These are phyloP conservation scores for Lamprotornis superbus DNA, from an alignment of 2,113 vertebrate species.

Conservation along the genomic window DNA sequence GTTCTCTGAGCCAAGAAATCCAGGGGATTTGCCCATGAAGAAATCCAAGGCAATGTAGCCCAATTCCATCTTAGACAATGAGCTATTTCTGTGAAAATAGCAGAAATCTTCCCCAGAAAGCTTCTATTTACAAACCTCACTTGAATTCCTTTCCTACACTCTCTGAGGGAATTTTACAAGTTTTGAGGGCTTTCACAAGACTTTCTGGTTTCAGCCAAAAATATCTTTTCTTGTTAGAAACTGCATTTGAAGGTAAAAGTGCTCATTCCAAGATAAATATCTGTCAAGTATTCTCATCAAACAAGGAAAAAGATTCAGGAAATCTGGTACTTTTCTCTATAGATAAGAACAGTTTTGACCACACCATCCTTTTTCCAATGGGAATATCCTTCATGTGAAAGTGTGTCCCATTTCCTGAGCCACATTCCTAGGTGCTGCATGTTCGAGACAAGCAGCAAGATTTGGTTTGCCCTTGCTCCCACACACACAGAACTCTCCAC, in stretches of 20 bases:
- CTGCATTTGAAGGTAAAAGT: not conserved
- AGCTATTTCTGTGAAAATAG: not conserved
- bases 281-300: not conserved
- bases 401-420: not conserved
- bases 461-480: not conserved
- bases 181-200: not conserved
- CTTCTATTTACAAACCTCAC: not conserved
- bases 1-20: not conserved
- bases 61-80: not conserved
- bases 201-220: not conserved
- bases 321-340: not conserved
- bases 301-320: not conserved
- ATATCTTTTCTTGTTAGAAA: not conserved
- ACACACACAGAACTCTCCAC: not conserved
- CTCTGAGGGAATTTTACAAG: not conserved
- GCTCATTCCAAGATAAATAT: not conserved
- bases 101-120: not conserved
- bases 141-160: not conserved
- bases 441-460: not conserved
- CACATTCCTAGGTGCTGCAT: not conserved
- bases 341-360: not conserved
- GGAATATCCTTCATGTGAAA: not conserved
- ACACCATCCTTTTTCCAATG: not conserved
- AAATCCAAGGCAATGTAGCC: not conserved
- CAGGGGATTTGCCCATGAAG: not conserved